phyloP scores from a whole-genome alignment of 2,113 vertebrate genomes.

The Centropristis striata region DNA sequence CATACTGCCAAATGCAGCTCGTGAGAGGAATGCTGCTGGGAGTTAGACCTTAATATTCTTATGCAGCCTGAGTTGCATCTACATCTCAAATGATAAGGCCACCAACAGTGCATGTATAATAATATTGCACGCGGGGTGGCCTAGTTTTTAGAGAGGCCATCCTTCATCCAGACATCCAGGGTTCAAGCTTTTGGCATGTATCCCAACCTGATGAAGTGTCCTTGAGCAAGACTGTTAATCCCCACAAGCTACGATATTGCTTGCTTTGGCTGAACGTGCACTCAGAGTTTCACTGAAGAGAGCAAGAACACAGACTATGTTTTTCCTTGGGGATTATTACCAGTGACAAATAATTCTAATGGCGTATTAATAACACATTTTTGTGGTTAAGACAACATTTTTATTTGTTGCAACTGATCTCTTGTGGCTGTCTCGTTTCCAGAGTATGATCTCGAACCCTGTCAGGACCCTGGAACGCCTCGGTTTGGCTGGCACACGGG shows the following conservation, averaged over 20 bases:
- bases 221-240: conserved; percentile 48
- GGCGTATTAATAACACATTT: not conserved
- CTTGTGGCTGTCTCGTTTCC: conserved; percentile 11
- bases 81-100: conserved; percentile 44
- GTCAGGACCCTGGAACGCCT: conserved; percentile 82
- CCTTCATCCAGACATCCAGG: conserved; percentile 42
- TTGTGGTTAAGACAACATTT: not conserved
- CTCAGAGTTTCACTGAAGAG: not conserved
- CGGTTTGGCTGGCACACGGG: conserved; percentile 81
- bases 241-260: not conserved
- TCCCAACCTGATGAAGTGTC: conserved; percentile 49
- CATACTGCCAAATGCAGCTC: conserved; percentile 4
- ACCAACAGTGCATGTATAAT: conserved; percentile 30
- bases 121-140: conserved; percentile 41
- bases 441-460: conserved; percentile 87
- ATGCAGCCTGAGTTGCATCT: conserved; percentile 5
- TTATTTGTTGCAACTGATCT: not conserved
- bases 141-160: conserved; percentile 46
- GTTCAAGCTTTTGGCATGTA: conserved; percentile 50
- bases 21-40: conserved; percentile 25
- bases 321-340: not conserved
- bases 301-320: not conserved
- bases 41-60: conserved; percentile 23
- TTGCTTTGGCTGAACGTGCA: conserved; percentile 22
- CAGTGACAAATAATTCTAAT: not conserved